Evolutionary conservation across 2,797 vertebrate species (phyloP), one percentile per base, ranked within the genome.

Genomic region (Acrossocheilus wenchowensis): DNA sequence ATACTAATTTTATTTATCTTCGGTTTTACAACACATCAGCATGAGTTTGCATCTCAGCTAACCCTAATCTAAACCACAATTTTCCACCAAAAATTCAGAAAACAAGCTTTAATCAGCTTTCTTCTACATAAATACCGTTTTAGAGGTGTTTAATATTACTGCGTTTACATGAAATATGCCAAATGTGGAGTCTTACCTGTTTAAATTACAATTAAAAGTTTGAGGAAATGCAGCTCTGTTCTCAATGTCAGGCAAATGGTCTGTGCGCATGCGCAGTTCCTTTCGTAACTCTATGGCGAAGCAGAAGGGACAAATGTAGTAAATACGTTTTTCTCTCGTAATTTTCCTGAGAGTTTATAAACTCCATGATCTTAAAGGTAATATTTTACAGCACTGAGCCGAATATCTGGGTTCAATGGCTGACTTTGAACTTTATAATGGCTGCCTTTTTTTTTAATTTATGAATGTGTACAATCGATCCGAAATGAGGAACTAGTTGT

Each of bases 231-330:
- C 4, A 23, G n/a, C 0, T 6, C 34, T 11, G 19, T 48, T 34
- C n/a, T 87, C 78, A 77, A 89, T 81, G 77, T 84, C 88, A 87
- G 19, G 45, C n/a, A 43, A 41, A 19, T 3, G 79, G 36, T 1
- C 19, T 5, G 0, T 45, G 34, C 87, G 66, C 83, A 0, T 11
- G 11, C 64, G 14, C 14, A 36, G 1, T 15, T 8, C 0, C 14
- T 90, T 91, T 90, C 6, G n/a, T 66, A 75, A 48, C 21, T 10
- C 7, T 92, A 93, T 82, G 93, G 93, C 34, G 85, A 2, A 1
- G 0, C 26, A 2, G n/a, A 89, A 11, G 57, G 87, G 80, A 48
- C 87, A 90, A 15, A 43, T 9, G 6, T 10, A 10, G 9, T 7
- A 21, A 77, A 41, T n/a, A 26, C 86, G 72, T 52, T 87, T 57